phyloP scores from a whole-genome alignment of 2,888 invertebrate species.

The Oscheius sp. region DNA sequence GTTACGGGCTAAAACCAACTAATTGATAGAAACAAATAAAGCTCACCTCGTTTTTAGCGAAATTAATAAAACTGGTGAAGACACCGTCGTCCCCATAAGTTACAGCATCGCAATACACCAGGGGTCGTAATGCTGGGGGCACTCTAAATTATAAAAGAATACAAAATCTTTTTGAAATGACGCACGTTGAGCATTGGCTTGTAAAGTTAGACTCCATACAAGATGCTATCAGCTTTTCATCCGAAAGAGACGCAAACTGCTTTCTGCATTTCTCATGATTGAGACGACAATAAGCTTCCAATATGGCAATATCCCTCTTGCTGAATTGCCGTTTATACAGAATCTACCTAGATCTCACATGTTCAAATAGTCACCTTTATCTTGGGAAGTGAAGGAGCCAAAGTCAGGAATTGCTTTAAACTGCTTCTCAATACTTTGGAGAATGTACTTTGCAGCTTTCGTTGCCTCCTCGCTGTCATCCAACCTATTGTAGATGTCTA shows the following conservation, averaged over 20 bases:
- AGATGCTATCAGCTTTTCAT: constrained; percentile 2
- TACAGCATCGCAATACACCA: constrained; percentile 58
- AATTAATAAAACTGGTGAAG: constrained; percentile 40
- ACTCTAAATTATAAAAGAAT: constrained; percentile 43
- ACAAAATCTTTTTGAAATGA: background rate
- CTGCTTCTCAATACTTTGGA: constrained; percentile 22
- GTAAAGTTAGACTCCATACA: constrained; percentile 24
- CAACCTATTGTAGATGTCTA: constrained; percentile 24
- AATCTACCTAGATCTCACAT: background rate
- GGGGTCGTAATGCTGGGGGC: constrained; percentile 46
- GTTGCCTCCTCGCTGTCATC: constrained; percentile 26
- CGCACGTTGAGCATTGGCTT: constrained; percentile 27
- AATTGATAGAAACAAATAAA: background rate
- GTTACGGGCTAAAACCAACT: constrained; percentile 9
- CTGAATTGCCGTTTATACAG: constrained; percentile 7
- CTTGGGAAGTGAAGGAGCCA: constrained; percentile 6
- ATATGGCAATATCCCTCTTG: constrained; percentile 14
- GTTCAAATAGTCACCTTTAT: constrained; percentile 3
- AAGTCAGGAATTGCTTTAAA: constrained; percentile 11
- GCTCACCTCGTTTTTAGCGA: constrained; percentile 43
- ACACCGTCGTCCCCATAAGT: constrained; percentile 50
- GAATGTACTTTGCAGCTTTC: constrained; percentile 17
- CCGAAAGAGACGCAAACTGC: background rate
- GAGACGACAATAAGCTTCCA: constrained; percentile 23
- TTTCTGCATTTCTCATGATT: constrained; percentile 28